phyloP scores from a whole-genome alignment of 2,888 invertebrate species.

The Pristionchus japonicus region DNA sequence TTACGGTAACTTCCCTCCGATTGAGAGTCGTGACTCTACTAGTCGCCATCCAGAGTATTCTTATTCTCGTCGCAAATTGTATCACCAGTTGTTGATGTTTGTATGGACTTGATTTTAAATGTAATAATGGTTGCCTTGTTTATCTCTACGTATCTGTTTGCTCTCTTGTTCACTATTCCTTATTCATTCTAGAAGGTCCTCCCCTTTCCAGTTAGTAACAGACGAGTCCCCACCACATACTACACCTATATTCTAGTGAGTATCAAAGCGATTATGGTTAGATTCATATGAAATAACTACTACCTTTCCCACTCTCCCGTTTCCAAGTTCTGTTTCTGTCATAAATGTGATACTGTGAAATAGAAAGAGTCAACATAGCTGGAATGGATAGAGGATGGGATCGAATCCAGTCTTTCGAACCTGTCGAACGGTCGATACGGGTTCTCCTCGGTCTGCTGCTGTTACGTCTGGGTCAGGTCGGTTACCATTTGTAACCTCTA shows the following conservation, averaged over 20 bases:
- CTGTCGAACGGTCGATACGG: conserved; percentile 12
- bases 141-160: conserved; percentile 32
- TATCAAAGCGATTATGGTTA: conserved; percentile 28
- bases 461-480: conserved; percentile 38
- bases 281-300: conserved; percentile 25
- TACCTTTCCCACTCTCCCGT: not conserved
- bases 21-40: conserved; percentile 26
- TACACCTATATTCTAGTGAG: conserved; percentile 13
- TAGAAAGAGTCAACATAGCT: not conserved
- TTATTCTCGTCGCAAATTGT: conserved; percentile 30
- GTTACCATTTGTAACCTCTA: conserved; percentile 34
- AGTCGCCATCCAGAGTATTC: not conserved
- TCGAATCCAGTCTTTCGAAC: not conserved
- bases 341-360: conserved; percentile 30
- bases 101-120: conserved; percentile 33
- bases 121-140: conserved; percentile 34
- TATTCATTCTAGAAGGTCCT: conserved; percentile 11
- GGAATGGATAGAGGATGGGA: not conserved
- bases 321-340: conserved; percentile 5
- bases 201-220: not conserved
- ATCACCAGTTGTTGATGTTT: conserved; percentile 41
- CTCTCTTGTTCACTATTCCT: not conserved
- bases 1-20: conserved; percentile 38
- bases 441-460: not conserved
- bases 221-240: conserved; percentile 33